Conservation (phyloP, 2,888 invertebrate genomes). For the Tipula lateralis region DNA sequence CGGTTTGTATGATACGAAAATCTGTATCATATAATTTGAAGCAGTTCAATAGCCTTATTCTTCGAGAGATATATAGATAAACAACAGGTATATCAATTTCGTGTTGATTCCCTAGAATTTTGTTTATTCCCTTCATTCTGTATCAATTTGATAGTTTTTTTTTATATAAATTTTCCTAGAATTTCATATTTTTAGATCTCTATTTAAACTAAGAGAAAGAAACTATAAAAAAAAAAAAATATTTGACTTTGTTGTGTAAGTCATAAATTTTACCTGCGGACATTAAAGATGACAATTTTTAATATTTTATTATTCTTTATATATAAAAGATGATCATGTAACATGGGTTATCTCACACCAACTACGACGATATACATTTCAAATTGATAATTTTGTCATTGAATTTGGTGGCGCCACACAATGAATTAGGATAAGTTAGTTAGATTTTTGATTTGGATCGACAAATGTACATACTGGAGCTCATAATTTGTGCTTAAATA, state of each 20-base stretch:
- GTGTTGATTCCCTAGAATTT: slow-evolving; percentile 6
- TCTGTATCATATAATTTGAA: background rate
- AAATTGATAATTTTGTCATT: background rate
- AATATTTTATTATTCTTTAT: background rate
- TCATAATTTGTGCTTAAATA: too few relatives aligned
- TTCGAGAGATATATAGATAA: background rate
- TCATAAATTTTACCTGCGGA: background rate
- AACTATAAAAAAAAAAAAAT: background rate
- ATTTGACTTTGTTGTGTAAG: background rate
- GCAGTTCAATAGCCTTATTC: background rate
- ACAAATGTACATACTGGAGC: too few relatives aligned
- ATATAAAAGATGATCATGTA: background rate
- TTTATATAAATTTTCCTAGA: background rate
- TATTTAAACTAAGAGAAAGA: background rate
- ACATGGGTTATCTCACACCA: background rate
- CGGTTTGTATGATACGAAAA: background rate
- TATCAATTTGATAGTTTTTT: background rate
- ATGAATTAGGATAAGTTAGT: too few relatives aligned
- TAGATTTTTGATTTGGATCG: too few relatives aligned
- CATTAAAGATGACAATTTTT: slow-evolving; percentile 11
- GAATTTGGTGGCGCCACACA: background rate
- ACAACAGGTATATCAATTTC: slow-evolving; percentile 19
- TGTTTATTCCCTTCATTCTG: background rate
- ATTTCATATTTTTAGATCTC: background rate
- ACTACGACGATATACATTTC: too few relatives aligned